These are phyloP conservation scores for Forbesichthys agassizii DNA, from an alignment of 2,113 vertebrate species.

Conservation along the genomic window DNA sequence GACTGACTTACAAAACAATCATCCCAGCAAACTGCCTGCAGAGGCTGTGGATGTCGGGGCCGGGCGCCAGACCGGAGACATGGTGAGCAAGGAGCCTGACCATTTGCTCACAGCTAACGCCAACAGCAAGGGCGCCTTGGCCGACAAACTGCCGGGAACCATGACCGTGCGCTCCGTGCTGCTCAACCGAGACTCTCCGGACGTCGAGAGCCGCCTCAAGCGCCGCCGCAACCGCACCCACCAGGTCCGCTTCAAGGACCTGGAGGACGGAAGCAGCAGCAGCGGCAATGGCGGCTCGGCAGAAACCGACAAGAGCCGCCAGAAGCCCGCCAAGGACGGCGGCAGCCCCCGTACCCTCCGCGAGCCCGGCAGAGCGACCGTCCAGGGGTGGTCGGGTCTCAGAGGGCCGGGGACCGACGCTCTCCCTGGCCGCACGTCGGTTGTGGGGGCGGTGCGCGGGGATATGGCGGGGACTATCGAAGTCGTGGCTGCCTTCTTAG, in stretches of 20 bases:
- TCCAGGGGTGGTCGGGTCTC: conserved; percentile 52
- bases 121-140: conserved; percentile 72
- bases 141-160: conserved; percentile 76
- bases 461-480: conserved; percentile 76
- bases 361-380: conserved; percentile 59
- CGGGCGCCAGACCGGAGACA: conserved; percentile 54
- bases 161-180: conserved; percentile 84
- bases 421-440: conserved; percentile 65
- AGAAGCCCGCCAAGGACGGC: conserved; percentile 50
- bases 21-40: conserved; percentile 49
- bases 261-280: conserved; percentile 76
- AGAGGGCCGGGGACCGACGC: conserved; percentile 40
- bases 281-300: conserved; percentile 66
- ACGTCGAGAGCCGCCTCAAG: conserved; percentile 79
- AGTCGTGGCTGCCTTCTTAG: conserved; percentile 70
- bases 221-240: conserved; percentile 82
- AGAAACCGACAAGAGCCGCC: conserved; percentile 58
- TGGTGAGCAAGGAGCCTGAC: conserved; percentile 82
- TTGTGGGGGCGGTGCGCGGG: conserved; percentile 76
- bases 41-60: conserved; percentile 68
- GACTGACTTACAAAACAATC: conserved; percentile 46
- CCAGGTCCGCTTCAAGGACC: conserved; percentile 86
- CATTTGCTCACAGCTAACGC: conserved; percentile 70
- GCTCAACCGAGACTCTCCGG: conserved; percentile 82
- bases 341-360: conserved; percentile 68